These are phyloP conservation scores for Distichodus sexfasciatus DNA, from an alignment of 2,797 vertebrate species.

Conservation along the genomic window DNA sequence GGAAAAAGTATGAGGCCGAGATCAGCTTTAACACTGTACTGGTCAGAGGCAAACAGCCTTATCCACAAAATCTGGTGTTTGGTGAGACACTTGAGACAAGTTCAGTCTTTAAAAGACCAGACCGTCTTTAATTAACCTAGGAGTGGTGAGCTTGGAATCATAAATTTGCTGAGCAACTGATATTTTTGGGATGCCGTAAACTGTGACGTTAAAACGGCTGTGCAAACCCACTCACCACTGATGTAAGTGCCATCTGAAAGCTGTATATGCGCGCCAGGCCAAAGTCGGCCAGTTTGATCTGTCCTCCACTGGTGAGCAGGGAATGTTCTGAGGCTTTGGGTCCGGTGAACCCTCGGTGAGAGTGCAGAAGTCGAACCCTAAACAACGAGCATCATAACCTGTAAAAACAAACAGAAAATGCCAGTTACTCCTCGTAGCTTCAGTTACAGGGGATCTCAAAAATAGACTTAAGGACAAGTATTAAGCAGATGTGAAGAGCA, in stretches of 20 bases:
- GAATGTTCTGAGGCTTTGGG: slow-evolving; percentile 97
- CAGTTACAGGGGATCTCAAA: neutral
- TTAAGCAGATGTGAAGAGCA: neutral
- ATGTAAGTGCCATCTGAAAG: slow-evolving; percentile 99
- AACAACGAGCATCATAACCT: slow-evolving; percentile 99
- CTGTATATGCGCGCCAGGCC: slow-evolving; percentile 98
- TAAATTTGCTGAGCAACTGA: neutral
- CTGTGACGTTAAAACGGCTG: neutral
- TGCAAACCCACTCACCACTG: slow-evolving; percentile 85
- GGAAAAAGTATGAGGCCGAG: too few species aligned
- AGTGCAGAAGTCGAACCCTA: slow-evolving; percentile 98
- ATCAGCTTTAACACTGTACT: too few species aligned
- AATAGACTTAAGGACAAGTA: slow-evolving; percentile 1
- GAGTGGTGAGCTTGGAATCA: neutral
- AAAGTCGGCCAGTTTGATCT: slow-evolving; percentile 97
- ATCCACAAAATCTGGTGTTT: too few species aligned
- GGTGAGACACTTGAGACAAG: neutral
- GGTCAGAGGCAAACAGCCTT: too few species aligned
- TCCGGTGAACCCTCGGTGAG: slow-evolving; percentile 97
- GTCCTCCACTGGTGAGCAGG: slow-evolving; percentile 94
- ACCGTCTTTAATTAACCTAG: neutral
- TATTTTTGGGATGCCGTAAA: neutral
- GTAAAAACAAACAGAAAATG: slow-evolving; percentile 49
- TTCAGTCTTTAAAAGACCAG: neutral
- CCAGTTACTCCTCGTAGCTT: slow-evolving; percentile 9